Conservation (phyloP, 2,113 vertebrate species). For the Brachyistius frenatus region DNA sequence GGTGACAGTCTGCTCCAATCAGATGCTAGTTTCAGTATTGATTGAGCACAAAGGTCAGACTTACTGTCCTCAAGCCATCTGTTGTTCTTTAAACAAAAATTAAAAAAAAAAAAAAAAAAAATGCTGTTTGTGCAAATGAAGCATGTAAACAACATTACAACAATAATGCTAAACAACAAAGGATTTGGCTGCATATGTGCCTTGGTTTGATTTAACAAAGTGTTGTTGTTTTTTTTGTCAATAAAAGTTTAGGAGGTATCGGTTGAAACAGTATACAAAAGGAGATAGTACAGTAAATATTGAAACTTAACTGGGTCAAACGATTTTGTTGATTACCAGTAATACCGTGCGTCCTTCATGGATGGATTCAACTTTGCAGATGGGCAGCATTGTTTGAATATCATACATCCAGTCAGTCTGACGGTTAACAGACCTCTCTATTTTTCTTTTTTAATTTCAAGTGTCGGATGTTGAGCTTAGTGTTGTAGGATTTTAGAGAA, state of each 20-base stretch:
- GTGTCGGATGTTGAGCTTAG: not conserved
- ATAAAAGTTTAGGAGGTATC: not conserved
- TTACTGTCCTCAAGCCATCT: not conserved
- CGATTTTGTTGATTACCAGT: constrained; percentile 1
- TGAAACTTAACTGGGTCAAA: constrained; percentile 25
- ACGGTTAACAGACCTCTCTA: no score
- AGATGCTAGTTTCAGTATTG: constrained; percentile 48
- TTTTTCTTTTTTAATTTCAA: not conserved
- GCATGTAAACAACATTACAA: not conserved
- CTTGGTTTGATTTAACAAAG: not conserved
- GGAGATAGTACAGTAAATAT: not conserved
- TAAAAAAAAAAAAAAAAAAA: no score
- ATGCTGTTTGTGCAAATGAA: not conserved
- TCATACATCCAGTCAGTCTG: not conserved
- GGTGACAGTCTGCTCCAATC: constrained; percentile 55
- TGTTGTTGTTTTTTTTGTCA: not conserved
- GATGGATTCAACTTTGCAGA: not conserved
- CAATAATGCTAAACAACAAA: not conserved
- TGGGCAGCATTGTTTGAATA: not conserved
- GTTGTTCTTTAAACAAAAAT: no score
- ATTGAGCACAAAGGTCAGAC: constrained; percentile 70
- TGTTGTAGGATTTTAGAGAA: not conserved
- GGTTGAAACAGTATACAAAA: not conserved
- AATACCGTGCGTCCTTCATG: not conserved
- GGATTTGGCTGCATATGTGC: no score